Conservation (phyloP, 2,888 invertebrate genomes). For the Sturmia bella region DNA sequence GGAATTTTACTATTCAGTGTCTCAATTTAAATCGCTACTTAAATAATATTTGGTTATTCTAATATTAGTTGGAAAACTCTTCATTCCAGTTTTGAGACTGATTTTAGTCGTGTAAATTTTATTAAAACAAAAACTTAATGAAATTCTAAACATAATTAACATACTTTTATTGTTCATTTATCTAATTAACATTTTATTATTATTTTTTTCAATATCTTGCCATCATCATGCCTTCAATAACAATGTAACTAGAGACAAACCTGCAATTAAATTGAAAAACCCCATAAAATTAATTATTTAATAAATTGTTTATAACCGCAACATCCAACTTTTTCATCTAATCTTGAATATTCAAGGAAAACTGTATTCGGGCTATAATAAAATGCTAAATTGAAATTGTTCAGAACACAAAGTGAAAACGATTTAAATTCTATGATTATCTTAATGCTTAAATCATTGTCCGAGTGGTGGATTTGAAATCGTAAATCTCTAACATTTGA, state of each 20-base stretch:
- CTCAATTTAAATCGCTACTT: too few relatives aligned
- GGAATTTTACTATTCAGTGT: too few relatives aligned
- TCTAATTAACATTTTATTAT: not conserved
- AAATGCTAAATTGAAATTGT: slow-evolving; percentile 19
- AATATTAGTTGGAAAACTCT: too few relatives aligned
- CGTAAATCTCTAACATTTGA: too few relatives aligned
- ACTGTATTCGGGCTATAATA: slow-evolving; percentile 28
- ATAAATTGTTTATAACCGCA: slow-evolving; percentile 55
- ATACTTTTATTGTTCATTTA: not conserved
- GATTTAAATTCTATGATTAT: not conserved
- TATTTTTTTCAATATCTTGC: slow-evolving; percentile 1
- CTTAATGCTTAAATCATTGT: not conserved
- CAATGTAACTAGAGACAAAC: slow-evolving; percentile 15
- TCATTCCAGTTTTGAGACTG: too few relatives aligned
- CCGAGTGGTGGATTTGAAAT: too few relatives aligned
- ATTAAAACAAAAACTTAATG: too few relatives aligned
- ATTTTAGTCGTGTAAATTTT: too few relatives aligned
- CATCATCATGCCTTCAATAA: slow-evolving; percentile 19
- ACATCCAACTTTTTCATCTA: slow-evolving; percentile 39
- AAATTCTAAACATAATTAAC: too few relatives aligned
- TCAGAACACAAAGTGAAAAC: slow-evolving; percentile 15
- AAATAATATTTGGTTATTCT: too few relatives aligned
- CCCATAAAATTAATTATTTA: slow-evolving; percentile 49
- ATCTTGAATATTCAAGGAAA: slow-evolving; percentile 62
- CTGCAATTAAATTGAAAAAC: slow-evolving; percentile 40